These are phyloP conservation scores for Sinocyclocheilus rhinocerous DNA, from an alignment of 2,113 vertebrate species.

Conservation along the genomic window DNA sequence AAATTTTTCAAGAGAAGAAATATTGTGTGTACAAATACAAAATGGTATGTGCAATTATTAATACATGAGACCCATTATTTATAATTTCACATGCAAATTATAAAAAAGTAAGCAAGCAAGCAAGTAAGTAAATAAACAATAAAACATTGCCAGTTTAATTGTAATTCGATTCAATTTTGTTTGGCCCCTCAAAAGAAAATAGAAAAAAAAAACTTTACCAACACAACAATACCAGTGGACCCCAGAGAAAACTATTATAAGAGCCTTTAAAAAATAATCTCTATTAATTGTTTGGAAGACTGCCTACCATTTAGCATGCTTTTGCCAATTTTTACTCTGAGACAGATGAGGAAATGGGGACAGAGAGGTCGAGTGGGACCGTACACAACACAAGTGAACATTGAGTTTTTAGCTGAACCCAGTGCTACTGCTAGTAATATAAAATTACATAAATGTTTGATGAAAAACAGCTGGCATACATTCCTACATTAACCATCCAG, in stretches of 20 bases:
- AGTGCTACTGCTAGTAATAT: neutral
- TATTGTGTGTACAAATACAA: no score
- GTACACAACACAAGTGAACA: neutral
- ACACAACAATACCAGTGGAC: no score
- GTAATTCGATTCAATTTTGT: no score
- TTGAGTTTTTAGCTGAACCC: neutral
- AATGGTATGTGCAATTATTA: neutral
- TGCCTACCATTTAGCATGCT: neutral
- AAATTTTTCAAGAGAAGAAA: no score
- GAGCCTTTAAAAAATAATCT: neutral
- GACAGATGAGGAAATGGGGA: conserved; percentile 3
- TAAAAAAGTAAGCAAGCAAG: no score
- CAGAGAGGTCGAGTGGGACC: neutral
- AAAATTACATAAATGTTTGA: conserved; percentile 19
- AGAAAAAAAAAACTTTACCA: no score
- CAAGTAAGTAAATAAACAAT: no score
- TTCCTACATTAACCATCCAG: neutral
- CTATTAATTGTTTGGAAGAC: neutral
- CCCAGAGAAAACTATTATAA: neutral
- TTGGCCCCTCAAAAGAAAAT: no score
- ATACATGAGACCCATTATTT: neutral
- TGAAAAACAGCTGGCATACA: neutral
- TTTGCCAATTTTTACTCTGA: conserved; percentile 6
- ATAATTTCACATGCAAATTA: neutral
- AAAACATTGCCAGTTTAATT: no score